A percentile compares a stretch with the other conserved stretches of the same genome.
phyloP scores from a whole-genome alignment of 2,888 invertebrate genomes.

The Eledone cirrhosa region DNA sequence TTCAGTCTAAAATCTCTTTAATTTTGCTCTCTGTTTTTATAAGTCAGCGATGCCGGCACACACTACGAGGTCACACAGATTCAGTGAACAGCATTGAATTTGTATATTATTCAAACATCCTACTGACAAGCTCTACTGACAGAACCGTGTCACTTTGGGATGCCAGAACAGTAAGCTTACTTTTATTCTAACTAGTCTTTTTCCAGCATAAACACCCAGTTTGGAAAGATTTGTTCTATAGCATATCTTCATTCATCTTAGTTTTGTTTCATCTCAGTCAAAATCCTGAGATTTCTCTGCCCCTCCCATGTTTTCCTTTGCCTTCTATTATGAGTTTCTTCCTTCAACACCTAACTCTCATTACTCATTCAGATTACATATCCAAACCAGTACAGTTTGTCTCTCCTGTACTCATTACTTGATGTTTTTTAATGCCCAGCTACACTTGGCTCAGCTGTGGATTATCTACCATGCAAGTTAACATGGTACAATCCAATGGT shows the following conservation, averaged over 20 bases:
- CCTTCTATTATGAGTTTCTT: no score
- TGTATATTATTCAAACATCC: constrained; percentile 65
- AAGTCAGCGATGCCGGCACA: constrained; percentile 64
- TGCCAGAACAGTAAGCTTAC: constrained; percentile 61
- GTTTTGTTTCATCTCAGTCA: no score
- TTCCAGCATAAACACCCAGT: not conserved
- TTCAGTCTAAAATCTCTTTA: not conserved
- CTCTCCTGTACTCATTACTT: no score
- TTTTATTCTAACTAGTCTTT: not conserved
- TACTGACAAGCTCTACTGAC: constrained; percentile 66
- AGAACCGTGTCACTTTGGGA: constrained; percentile 67
- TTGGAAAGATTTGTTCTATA: not conserved
- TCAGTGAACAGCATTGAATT: constrained; percentile 67
- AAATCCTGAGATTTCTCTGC: no score
- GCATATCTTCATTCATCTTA: not conserved
- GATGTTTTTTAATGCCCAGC: no score
- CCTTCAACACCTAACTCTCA: no score
- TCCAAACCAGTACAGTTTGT: no score
- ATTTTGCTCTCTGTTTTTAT: not conserved
- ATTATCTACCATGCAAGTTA: no score
- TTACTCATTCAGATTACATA: no score
- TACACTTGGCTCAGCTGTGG: no score
- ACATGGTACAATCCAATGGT: no score
- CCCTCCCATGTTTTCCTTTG: no score
- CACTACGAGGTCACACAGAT: constrained; percentile 65